Base-by-base conservation (phyloP, 2,113 vertebrate genomes). In the Tragulus kanchil region DNA sequence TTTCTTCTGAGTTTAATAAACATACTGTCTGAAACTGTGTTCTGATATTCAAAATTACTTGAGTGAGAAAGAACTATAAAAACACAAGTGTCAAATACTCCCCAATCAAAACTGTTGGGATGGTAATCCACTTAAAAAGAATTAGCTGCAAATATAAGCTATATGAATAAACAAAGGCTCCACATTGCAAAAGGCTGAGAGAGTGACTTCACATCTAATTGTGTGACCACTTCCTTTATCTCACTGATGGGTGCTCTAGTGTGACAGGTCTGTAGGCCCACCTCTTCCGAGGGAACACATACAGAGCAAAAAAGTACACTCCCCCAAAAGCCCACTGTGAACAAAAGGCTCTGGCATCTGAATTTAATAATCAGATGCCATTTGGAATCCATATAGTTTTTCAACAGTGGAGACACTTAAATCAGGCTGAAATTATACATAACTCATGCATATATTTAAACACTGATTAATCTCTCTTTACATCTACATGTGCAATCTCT, bases 1-100 rank as follows among this genome's bases (percentile, higher is more conserved):
- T 93, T 92, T 95, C 79, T 90, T 94, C 52, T 82, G 31, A 93
- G 87, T 95, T 89, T 89, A 89, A 81, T 83, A 90, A 90, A 65
- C 75, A 79, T 28, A 90, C 87, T 59, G 96, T 93, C 58, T 48
- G n/a, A 21, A 25, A 94, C 58, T 59, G 8, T 45, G 75, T 93
- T 93, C 48, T 50, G 77, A 71, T 81, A 64, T 64, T 93, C 45
- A 64, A 84, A 91, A 62, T 59, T 89, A 36, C 25, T 82, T 58
- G 79, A 65, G 64, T 81, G 85, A 87, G 75, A 94, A 59, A 21
- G 16, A 95, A 86, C 79, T 67, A 92, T 9, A 85, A 89, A 89
- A 90, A 91, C 36, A n/a, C 23, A 85, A 95, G 59, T 73, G 69
- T 69, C 79, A 65, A 85, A 64, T 6, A 10, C 25, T 78, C 31